Percentiles rank a stretch among this genome's conserved stretches.
These are phyloP conservation scores for Peromyscus polionotus DNA, from an alignment of 2,113 vertebrate species.

Conservation along the genomic window DNA sequence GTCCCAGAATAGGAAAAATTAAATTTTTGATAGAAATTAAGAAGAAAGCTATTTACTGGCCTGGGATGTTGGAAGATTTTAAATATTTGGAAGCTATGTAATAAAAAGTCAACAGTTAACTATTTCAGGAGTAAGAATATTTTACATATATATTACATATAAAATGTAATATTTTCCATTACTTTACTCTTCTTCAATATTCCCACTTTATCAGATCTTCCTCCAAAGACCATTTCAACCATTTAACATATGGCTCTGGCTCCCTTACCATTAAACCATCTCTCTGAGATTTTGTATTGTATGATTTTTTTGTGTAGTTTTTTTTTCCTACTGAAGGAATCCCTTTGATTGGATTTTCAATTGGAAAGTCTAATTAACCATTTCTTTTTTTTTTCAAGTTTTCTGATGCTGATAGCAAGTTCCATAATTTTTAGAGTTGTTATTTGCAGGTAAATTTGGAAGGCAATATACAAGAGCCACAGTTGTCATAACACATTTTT, in stretches of 20 bases:
- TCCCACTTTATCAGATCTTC: not conserved
- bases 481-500: not conserved
- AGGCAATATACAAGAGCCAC: not conserved
- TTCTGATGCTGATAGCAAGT: not conserved
- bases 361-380: not conserved
- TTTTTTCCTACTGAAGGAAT: no score
- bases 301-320: not conserved
- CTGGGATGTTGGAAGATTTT: not conserved
- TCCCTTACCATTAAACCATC: not conserved
- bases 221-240: not conserved
- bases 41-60: not conserved
- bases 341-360: not conserved
- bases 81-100: not conserved
- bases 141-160: no score
- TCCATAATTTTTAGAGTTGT: not conserved
- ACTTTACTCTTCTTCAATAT: not conserved
- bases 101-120: not conserved
- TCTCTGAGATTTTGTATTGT: not conserved
- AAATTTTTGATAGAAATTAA: not conserved
- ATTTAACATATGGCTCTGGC: rapidly evolving
- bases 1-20: not conserved
- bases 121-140: not conserved
- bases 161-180: not conserved
- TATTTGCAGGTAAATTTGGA: not conserved
- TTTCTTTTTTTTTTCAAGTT: not conserved